Conservation (phyloP, 1,140 invertebrate genomes). For the Eubasilissa regina region DNA sequence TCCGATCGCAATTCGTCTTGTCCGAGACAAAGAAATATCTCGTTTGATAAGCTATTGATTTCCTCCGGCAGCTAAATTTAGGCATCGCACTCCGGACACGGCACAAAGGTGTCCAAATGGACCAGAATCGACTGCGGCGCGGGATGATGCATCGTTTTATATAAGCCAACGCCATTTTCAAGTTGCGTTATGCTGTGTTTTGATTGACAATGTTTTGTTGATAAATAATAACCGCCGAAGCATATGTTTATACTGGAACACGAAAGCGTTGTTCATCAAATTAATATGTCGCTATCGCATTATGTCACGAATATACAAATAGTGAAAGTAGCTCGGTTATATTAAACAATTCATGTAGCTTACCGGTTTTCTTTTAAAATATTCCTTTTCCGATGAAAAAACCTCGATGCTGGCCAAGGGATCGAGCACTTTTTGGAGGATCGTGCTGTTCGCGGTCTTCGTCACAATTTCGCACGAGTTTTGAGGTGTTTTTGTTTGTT, state of each 20-base stretch:
- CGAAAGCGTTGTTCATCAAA: not conserved
- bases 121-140: slow-evolving; percentile 14
- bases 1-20: not conserved
- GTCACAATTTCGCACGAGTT: not conserved
- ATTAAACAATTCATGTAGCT: slow-evolving; percentile 15
- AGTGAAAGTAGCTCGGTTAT: slow-evolving; percentile 24
- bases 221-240: slow-evolving; percentile 16
- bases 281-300: slow-evolving; percentile 1
- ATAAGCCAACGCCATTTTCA: slow-evolving; percentile 37
- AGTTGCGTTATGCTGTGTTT: not conserved
- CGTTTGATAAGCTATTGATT: slow-evolving; percentile 38
- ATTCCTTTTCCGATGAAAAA: slow-evolving; percentile 31
- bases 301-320: slow-evolving; percentile 28
- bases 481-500: slow-evolving; percentile 28
- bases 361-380: slow-evolving; percentile 36
- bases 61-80: slow-evolving; percentile 34
- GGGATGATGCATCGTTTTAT: slow-evolving; percentile 22
- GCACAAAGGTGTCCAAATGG: slow-evolving; percentile 12
- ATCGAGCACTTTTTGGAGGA: not conserved
- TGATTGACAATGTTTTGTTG: slow-evolving; percentile 23
- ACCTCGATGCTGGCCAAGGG: not conserved
- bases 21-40: slow-evolving; percentile 41
- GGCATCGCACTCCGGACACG: slow-evolving; percentile 17
- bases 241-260: not conserved
- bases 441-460: slow-evolving; percentile 14